Conservation (phyloP, 1,140 invertebrate genomes). For the Hydropsyche tenuis region DNA sequence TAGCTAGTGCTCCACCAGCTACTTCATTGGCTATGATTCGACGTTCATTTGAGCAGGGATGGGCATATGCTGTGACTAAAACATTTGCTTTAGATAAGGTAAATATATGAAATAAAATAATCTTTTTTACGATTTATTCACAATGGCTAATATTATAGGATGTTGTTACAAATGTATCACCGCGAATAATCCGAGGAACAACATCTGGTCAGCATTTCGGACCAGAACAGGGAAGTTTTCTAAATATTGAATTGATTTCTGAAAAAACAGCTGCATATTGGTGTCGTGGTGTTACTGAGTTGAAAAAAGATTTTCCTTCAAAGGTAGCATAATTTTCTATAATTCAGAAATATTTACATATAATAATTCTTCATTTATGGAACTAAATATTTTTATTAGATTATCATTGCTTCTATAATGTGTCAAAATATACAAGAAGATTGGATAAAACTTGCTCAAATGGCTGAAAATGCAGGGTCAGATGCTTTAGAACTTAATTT, state of each 20-base stretch:
- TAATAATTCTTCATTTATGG: too few relatives aligned
- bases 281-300: constrained; percentile 85
- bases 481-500: constrained; percentile 96
- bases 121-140: background rate
- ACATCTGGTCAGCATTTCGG: constrained; percentile 92
- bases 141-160: constrained; percentile 67
- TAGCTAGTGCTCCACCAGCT: constrained; percentile 96
- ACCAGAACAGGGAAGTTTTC: constrained; percentile 92
- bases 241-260: constrained; percentile 98
- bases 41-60: constrained; percentile 92
- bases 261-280: constrained; percentile 96
- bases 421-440: constrained; percentile 87
- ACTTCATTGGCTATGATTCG: constrained; percentile 95
- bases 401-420: constrained; percentile 98
- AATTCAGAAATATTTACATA: too few relatives aligned
- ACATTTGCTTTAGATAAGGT: constrained; percentile 95
- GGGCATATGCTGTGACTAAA: constrained; percentile 96
- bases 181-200: constrained; percentile 91
- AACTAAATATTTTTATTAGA: constrained; percentile 63
- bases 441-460: constrained; percentile 84
- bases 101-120: constrained; percentile 21
- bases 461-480: constrained; percentile 84
- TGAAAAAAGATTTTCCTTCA: constrained; percentile 91
- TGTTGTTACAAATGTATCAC: constrained; percentile 95
- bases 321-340: constrained; percentile 64